A percentile compares a stretch with the other conserved stretches of the same genome.
phyloP scores from a whole-genome alignment of 2,113 vertebrate genomes.

The Ailurus styani region DNA sequence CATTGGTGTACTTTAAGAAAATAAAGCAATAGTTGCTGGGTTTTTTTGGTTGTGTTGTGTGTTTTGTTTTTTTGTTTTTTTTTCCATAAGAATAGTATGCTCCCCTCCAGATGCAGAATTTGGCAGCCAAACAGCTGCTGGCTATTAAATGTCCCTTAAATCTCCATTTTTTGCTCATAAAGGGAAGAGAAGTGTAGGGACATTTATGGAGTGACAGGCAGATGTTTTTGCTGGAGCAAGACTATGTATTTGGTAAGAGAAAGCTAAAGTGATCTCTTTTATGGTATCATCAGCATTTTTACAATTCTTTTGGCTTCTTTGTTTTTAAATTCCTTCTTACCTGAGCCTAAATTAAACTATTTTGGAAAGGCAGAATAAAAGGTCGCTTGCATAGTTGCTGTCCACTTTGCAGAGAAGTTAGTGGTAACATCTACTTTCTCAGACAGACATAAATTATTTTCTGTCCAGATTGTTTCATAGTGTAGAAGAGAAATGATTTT shows the following conservation, averaged over 20 bases:
- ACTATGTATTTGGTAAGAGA: not conserved
- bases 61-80: not conserved
- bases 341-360: not conserved
- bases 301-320: not conserved
- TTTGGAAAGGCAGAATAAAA: not conserved
- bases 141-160: constrained; percentile 77
- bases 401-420: not conserved
- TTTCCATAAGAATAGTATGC: constrained; percentile 40
- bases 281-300: not conserved
- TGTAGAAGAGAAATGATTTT: not conserved
- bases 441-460: not conserved
- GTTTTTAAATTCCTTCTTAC: constrained; percentile 58
- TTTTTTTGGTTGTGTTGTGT: not conserved
- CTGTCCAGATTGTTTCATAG: not conserved
- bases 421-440: not conserved
- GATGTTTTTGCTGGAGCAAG: constrained; percentile 73
- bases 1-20: constrained; percentile 71
- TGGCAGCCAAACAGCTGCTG: constrained; percentile 79
- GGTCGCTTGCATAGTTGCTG: not conserved
- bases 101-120: constrained; percentile 76
- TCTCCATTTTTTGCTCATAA: constrained; percentile 67
- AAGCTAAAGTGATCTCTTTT: constrained; percentile 72
- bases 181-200: constrained; percentile 74
- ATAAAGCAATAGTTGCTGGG: constrained; percentile 66
- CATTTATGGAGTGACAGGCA: constrained; percentile 80